phyloP scores from a whole-genome alignment of 2,113 vertebrate species.

The Microcebus lehilahytsara region DNA sequence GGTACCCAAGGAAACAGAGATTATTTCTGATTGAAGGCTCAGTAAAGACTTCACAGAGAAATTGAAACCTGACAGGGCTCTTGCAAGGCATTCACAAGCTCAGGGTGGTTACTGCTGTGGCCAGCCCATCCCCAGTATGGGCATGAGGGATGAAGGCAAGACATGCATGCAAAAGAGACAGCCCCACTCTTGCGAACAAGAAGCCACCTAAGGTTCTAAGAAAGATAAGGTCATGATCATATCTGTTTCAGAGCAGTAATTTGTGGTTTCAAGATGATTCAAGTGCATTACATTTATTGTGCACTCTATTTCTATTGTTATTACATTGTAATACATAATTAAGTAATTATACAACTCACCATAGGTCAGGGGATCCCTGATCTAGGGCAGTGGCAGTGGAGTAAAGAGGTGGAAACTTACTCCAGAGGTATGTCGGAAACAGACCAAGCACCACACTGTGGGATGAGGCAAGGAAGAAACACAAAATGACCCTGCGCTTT shows the following conservation, averaged over 20 bases:
- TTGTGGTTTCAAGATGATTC: too few species aligned
- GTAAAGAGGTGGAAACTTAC: background rate
- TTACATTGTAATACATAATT: too few species aligned
- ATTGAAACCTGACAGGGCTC: background rate
- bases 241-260: background rate
- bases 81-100: background rate
- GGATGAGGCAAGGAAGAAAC: background rate
- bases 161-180: background rate
- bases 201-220: background rate
- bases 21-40: background rate
- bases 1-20: background rate
- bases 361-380: too few species aligned
- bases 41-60: background rate
- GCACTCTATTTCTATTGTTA: too few species aligned
- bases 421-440: background rate
- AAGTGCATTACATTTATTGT: too few species aligned
- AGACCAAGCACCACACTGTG: too few species aligned
- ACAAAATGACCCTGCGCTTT: background rate
- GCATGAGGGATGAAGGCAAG: accelerated
- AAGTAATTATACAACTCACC: too few species aligned
- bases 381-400: background rate
- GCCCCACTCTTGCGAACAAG: background rate
- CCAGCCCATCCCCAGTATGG: background rate
- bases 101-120: background rate
- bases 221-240: background rate